phyloP scores from a whole-genome alignment of 2,797 vertebrate species.

The Thalassophryne amazonica region DNA sequence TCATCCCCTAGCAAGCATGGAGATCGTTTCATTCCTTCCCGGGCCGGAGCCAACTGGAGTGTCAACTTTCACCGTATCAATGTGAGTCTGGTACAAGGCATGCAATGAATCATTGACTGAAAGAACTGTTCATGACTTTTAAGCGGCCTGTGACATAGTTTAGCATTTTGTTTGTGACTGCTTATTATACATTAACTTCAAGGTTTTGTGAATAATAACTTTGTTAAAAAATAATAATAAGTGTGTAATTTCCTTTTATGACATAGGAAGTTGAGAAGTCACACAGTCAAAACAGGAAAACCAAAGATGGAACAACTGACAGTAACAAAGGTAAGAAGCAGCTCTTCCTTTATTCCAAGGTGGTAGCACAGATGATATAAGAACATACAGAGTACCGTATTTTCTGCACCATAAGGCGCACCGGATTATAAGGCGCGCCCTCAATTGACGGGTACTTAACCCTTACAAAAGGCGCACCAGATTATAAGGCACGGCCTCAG shows the following conservation, averaged over 20 bases:
- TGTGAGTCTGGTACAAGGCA: constrained; percentile 72
- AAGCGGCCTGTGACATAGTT: too few relatives aligned
- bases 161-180: neutral
- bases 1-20: constrained; percentile 97
- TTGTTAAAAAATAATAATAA: neutral
- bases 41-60: constrained; percentile 98
- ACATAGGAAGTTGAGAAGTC: constrained; percentile 96
- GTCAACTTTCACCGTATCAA: constrained; percentile 98
- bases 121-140: too few relatives aligned
- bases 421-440: too few relatives aligned
- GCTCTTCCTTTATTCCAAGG: neutral
- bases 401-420: too few relatives aligned
- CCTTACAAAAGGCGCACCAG: too few relatives aligned
- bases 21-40: constrained; percentile 95
- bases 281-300: constrained; percentile 97
- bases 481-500: too few relatives aligned
- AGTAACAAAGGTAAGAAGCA: constrained; percentile 93
- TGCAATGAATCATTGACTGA: constrained; percentile 12
- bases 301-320: constrained; percentile 95
- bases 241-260: constrained; percentile 9
- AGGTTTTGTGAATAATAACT: neutral
- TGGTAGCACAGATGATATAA: neutral
- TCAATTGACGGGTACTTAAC: too few relatives aligned
- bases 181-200: neutral
- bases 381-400: too few relatives aligned